Base-by-base conservation (phyloP, 2,113 vertebrate species). In the Sporophila hypoxantha region DNA sequence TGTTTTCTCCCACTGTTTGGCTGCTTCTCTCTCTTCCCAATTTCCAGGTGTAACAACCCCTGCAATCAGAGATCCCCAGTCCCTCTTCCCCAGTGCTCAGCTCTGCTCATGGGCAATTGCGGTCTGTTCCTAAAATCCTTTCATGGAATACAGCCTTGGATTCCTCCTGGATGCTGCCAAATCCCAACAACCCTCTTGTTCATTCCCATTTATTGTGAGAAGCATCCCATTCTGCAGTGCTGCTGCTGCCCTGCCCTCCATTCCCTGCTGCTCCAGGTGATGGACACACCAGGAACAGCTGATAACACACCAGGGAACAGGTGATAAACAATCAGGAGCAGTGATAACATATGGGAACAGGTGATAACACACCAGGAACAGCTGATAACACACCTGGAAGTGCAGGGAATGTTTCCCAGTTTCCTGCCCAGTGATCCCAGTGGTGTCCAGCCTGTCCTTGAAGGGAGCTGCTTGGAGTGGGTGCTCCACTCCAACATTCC, bases 21-120 rank as follows among this genome's bases (percentile, higher is more conserved):
- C 67, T 62, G 34, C 71, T 67, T 82, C 46, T 62, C 42, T 13
- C 29, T 59, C 67, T 50, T 30, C 26, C 18, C 34, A 20, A 1
- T 52, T 49, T 62, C 57, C 57, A 57, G 25, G 10, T 4, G 1
- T 13, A 66, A 44, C 10, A 44, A 44, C 16, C 42, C 8, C 23
- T 64, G n/a, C 17, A 12, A 11, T 2, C 0, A 0, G 62, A 82
- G 79, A 23, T 64, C 55, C 34, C 37, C 70, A 39, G 26, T 36
- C 8, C 19, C 22, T 70, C 46, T 37, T 56, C 34, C 59, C 9
- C 53, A 57, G 60, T 17, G 42, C 37, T 50, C 41, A 73, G 17
- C 37, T 57, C 41, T 27, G n/a, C 56, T 41, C 4, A 0, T 2
- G 44, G 50, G 44, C n/a, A 49, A 57, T 12, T 2, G n/a, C n/a